Evolutionary conservation across 2,113 vertebrate species (phyloP).

Genomic region (Casuarius casuarius): DNA sequence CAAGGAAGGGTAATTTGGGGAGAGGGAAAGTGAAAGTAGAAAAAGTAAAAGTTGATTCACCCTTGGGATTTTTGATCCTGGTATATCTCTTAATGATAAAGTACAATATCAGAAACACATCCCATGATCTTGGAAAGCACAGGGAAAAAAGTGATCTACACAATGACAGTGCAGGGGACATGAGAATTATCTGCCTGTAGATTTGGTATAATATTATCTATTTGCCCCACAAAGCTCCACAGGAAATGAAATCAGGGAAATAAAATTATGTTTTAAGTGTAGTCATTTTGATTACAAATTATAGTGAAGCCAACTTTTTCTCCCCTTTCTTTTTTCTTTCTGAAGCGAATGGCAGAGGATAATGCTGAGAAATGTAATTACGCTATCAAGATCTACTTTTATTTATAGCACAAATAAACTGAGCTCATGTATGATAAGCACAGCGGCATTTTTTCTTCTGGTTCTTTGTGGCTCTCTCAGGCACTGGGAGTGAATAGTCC

Average conservation of each 20-base stretch:
- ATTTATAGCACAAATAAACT: constrained; percentile 70
- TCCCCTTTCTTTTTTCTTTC: constrained; percentile 36
- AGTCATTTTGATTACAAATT: constrained; percentile 71
- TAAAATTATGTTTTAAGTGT: constrained; percentile 71
- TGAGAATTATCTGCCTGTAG: not conserved
- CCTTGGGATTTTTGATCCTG: not conserved
- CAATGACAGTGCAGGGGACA: not conserved
- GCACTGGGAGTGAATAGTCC: not conserved
- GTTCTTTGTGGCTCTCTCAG: constrained; percentile 16
- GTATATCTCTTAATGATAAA: not conserved
- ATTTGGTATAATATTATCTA: constrained; percentile 38
- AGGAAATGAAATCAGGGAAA: constrained; percentile 57
- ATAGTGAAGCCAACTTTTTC: constrained; percentile 41
- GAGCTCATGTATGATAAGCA: constrained; percentile 46
- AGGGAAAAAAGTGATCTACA: not conserved
- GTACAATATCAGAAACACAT: not conserved
- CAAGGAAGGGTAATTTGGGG: not conserved
- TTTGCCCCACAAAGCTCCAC: constrained; percentile 50
- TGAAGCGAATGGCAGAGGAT: constrained; percentile 64
- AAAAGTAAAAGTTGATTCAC: not conserved
- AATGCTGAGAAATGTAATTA: constrained; percentile 71
- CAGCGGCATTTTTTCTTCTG: not conserved
- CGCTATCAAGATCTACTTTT: constrained; percentile 66
- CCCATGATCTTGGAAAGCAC: not conserved
- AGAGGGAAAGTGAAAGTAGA: not conserved